Conservation (phyloP, 2,113 vertebrate genomes). For the Brienomyrus brachyistius region DNA sequence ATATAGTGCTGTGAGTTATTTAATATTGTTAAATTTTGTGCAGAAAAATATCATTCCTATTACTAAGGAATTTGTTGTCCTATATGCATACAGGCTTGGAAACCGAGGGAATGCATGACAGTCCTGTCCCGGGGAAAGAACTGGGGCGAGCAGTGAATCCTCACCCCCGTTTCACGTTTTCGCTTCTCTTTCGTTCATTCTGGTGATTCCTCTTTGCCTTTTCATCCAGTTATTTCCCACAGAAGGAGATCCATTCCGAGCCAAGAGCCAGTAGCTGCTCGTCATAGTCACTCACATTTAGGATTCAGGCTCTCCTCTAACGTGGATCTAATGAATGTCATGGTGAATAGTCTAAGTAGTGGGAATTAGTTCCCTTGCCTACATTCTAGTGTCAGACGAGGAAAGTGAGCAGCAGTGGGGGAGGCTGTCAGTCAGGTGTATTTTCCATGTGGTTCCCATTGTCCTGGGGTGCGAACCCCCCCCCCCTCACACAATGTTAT, state of each 20-base stretch:
- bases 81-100: conserved; percentile 53
- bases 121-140: conserved; percentile 14
- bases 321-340: conserved; percentile 55
- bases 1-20: conserved; percentile 73
- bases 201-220: conserved; percentile 33
- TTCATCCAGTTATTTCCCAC: conserved; percentile 31
- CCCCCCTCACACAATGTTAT: conserved; percentile 77
- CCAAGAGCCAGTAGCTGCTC: conserved; percentile 50
- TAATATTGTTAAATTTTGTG: conserved; percentile 57
- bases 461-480: conserved; percentile 19
- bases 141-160: conserved; percentile 60
- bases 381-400: conserved; percentile 99
- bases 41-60: conserved; percentile 59
- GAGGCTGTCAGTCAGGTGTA: conserved; percentile 71
- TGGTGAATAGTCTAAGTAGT: conserved; percentile 50
- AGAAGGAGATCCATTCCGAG: conserved; percentile 52
- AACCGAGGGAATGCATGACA: conserved; percentile 43
- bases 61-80: conserved; percentile 63
- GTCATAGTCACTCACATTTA: conserved; percentile 50
- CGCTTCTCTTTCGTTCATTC: background rate
- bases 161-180: conserved; percentile 41
- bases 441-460: conserved; percentile 5
- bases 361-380: conserved; percentile 73
- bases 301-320: conserved; percentile 19
- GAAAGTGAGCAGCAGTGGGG: conserved; percentile 75